phyloP scores from a whole-genome alignment of 2,888 invertebrate genomes.

The Oscheius onirici region DNA sequence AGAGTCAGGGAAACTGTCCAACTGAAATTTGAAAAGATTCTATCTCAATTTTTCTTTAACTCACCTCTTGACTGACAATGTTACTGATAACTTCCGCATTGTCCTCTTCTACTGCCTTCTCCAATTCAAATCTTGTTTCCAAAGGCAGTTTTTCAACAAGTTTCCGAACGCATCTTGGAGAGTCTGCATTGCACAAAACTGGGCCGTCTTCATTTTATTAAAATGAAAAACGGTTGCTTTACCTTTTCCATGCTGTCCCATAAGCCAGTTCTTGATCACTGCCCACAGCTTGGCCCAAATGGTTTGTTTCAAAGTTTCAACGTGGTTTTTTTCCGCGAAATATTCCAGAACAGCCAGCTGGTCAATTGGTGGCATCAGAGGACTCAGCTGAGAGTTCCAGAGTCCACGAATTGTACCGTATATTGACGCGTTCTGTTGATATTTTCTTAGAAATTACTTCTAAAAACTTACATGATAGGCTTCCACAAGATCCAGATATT shows the following conservation, averaged over 20 bases:
- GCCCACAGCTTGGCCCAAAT: conserved; percentile 41
- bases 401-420: conserved; percentile 52
- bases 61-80: conserved; percentile 20
- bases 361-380: conserved; percentile 50
- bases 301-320: conserved; percentile 45
- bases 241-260: conserved; percentile 22
- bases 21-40: too few species aligned
- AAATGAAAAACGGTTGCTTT: background rate
- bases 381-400: conserved; percentile 45
- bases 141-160: conserved; percentile 47
- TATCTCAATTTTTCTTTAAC: background rate
- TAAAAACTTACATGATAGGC: conserved; percentile 48
- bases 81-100: conserved; percentile 26
- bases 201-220: background rate
- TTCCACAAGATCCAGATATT: conserved; percentile 39
- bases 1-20: conserved; percentile 19
- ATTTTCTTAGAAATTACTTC: background rate
- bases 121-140: conserved; percentile 48
- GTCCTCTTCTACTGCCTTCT: conserved; percentile 46
- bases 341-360: conserved; percentile 52
- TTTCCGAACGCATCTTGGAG: conserved; percentile 45
- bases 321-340: conserved; percentile 45
- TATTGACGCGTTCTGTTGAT: conserved; percentile 48
- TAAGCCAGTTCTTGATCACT: conserved; percentile 28
- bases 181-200: conserved; percentile 43